Evolutionary conservation across 2,113 vertebrate genomes (phyloP), one percentile per base, ranked within the genome.

Genomic region (Mastomys coucha): DNA sequence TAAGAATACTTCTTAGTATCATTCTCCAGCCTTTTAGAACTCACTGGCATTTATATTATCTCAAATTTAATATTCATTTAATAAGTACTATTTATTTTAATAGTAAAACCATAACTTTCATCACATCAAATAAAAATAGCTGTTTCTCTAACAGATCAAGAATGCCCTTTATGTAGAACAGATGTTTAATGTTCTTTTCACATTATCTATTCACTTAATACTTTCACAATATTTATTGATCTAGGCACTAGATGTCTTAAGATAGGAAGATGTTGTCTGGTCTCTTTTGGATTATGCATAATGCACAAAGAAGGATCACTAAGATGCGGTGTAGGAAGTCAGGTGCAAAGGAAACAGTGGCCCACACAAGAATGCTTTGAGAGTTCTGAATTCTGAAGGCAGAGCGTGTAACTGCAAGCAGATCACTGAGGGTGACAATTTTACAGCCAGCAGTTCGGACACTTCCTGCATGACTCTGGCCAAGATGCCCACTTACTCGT

Each of bases 41-140:
- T 33, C 69, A 19, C 14, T 7, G 49, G 36, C 51, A 53, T 67
- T 82, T 73, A 45, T 33, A 17, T 73, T 73, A 20, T 42, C 84
- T 91, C 9, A 81, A 60, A 51, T 3, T 72, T 73, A 58, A 67
- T 60, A 72, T 5, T 36, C 73, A 81, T 28, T 49, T 42, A 81
- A 24, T 60, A 36, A 49, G 42, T 75, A 58, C 51, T 51, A 24
- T 36, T 91, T 92, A 73, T 93, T 70, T 60, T 75, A 84, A 88
- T 51, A 42, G 42, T 63, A 45, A 93, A 60, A 26, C 31, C 63
- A 63, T 85, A 33, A 75, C 78, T 63, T 42, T 58, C 6, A 36
- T 84, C 78, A 42, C 49, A 88, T 90, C 49, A 72, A 65, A 28
- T 82, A 72, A 91, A 94, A 93, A 69, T 56, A 67, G 69, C 51